Evolutionary conservation across 2,797 vertebrate species (phyloP), one percentile per base, ranked within the genome.

Genomic region (Sebastolobus alascanus): DNA sequence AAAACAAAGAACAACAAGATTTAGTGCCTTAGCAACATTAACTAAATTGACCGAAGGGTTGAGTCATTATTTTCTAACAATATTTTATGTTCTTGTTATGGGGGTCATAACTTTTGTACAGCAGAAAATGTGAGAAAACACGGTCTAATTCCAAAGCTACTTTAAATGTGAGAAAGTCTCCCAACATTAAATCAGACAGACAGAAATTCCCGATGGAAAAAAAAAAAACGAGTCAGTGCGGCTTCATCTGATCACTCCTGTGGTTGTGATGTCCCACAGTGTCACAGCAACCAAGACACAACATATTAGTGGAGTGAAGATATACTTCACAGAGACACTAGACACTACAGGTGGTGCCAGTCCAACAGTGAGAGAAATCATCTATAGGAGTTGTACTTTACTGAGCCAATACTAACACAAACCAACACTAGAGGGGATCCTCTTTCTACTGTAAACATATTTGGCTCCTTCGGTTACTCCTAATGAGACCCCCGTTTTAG

Each of bases 281-380:
- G 75, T 82, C 82, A 73, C 81, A 84, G 88, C 75, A 87, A 90
- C 87, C 77, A 5, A 84, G 70, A 73, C 73, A 66, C 73, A 80
- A 69, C 80, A 87, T 60, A 13, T 66, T 52, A 79, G 54, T 20
- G 4, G 43, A 75, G 50, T 16, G 55, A 83, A 68, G 56, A 67
- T 52, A 22, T 58, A 40, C 75, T 55, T 75, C n/a, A 55, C 54
- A 55, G 46, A 46, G 69, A 79, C 63, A 80, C 66, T 6, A 31
- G 76, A 80, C 55, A 43, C 60, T 75, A n/a, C 74, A 87, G 77
- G 80, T 77, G 74, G 66, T 69, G 22, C 37, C 46, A 3, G 10
- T 75, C 74, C 68, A 74, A 52, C 29, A 64, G 25, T 1, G 3
- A 77, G 20, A 31, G 27, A 56, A 80, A 38, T 77, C 6, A 7